Evolutionary conservation across 2,113 vertebrate genomes (phyloP), one percentile per base, ranked within the genome.

Genomic region (Pollachius pollachius): DNA sequence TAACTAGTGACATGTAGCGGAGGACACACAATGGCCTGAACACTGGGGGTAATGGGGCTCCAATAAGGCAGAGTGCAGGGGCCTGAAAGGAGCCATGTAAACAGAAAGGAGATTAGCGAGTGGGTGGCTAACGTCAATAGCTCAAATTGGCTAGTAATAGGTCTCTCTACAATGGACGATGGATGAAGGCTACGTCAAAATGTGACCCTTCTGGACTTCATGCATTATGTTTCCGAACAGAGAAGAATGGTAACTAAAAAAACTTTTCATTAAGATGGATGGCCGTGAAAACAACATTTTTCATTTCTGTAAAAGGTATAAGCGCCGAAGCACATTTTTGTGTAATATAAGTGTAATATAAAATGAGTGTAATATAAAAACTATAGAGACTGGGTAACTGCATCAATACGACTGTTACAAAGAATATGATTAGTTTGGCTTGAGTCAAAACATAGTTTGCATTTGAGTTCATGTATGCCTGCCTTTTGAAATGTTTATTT

Each of bases 21-120:
- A 77, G 81, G 84, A 82, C 27, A 87, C n/a, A 89, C 86, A 88
- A 88, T 79, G 76, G 85, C 79, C 68, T 66, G 70, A 84, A 85
- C 84, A 78, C 67, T 15, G 70, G 1, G 65, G 68, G 56, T 76
- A 69, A 84, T 72, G 77, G 73, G 62, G 13, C 77, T 37, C 81
- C 85, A 90, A 90, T 90, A 88, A 86, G 82, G 79, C 81, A 85
- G 81, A 90, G 89, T 90, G 88, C 84, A 60, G 78, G 48, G 73
- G 76, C 74, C 77, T 34, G 83, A 75, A 64, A 75, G 79, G 71
- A 65, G 64, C 17, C 69, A 82, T 56, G 84, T 73, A 81, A 80
- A 78, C 88, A 85, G 86, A 83, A 85, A 83, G 48, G 56, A 82
- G 81, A 88, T 88, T 79, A 87, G 81, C 41, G 72, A 19, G 81